A percentile compares a stretch with the other conserved stretches of the same genome.
Evolutionary conservation across 1,140 invertebrate species (phyloP).

Genomic region (Drosophila ficusphila): DNA sequence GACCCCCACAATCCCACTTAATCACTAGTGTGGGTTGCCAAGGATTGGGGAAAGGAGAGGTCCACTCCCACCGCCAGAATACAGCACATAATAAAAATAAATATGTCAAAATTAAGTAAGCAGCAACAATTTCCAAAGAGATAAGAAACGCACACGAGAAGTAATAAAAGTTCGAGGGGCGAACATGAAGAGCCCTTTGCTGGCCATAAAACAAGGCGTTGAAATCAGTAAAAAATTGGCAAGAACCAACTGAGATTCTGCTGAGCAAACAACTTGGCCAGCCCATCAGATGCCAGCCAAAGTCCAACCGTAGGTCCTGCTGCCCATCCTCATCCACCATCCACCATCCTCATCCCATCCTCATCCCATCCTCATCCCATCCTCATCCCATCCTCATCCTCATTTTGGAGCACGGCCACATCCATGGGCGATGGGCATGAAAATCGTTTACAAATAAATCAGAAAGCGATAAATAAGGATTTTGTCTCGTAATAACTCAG

Average conservation of each 20-base stretch:
- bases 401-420: no score
- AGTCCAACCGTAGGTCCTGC: constrained; percentile 24
- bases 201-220: constrained; percentile 69
- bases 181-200: constrained; percentile 24
- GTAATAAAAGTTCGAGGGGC: constrained; percentile 12
- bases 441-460: constrained; percentile 84
- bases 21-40: constrained; percentile 1
- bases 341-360: background rate
- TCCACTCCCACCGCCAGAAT: constrained; percentile 21
- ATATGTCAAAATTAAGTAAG: constrained; percentile 78
- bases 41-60: background rate
- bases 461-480: constrained; percentile 84
- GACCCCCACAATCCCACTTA: constrained; percentile 29
- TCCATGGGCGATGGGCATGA: constrained; percentile 57
- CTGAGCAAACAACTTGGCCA: constrained; percentile 59
- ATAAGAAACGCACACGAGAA: constrained; percentile 40
- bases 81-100: constrained; percentile 62
- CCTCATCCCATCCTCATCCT: constrained; percentile 10
- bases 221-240: constrained; percentile 68
- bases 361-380: background rate
- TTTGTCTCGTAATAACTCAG: constrained; percentile 84
- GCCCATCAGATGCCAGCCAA: constrained; percentile 55
- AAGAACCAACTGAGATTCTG: constrained; percentile 19
- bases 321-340: constrained; percentile 19
- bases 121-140: constrained; percentile 54